These are phyloP conservation scores for Rhinichthys osculus DNA, from an alignment of 2,797 vertebrate genomes.

Conservation along the genomic window DNA sequence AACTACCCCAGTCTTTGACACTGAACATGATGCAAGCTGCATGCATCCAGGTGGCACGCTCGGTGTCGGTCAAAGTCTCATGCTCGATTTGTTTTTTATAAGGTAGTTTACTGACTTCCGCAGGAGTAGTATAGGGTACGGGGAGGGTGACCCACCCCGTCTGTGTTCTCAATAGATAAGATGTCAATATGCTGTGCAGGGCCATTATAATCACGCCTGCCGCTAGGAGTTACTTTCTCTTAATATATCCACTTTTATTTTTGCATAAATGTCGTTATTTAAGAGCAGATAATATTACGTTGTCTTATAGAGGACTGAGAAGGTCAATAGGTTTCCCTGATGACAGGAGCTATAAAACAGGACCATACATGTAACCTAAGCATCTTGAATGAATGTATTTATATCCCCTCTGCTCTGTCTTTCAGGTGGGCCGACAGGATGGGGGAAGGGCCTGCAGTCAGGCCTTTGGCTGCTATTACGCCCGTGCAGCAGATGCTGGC, in stretches of 20 bases:
- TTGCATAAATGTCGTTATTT: background rate
- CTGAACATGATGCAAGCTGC: background rate
- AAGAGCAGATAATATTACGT: background rate
- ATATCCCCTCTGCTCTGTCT: conserved; percentile 5
- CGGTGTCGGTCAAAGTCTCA: conserved; percentile 5
- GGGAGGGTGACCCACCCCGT: background rate
- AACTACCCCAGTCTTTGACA: background rate
- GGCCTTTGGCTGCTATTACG: conserved; percentile 80
- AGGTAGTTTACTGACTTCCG: background rate
- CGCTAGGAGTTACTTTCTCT: background rate
- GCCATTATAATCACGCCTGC: background rate
- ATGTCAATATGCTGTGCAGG: conserved; percentile 2
- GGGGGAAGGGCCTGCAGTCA: conserved; percentile 74
- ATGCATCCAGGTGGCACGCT: background rate
- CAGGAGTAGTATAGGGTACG: background rate
- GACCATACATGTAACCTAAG: background rate
- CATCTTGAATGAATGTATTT: background rate
- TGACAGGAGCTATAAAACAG: background rate
- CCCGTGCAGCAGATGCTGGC: conserved; percentile 95
- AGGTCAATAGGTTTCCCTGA: background rate
- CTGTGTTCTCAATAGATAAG: conserved; percentile 46
- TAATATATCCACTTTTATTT: background rate
- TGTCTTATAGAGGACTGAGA: background rate
- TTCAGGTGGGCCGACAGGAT: conserved; percentile 78
- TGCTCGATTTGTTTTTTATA: background rate